Conservation (phyloP, 2,888 invertebrate genomes). For the Hypomecis punctinalis region DNA sequence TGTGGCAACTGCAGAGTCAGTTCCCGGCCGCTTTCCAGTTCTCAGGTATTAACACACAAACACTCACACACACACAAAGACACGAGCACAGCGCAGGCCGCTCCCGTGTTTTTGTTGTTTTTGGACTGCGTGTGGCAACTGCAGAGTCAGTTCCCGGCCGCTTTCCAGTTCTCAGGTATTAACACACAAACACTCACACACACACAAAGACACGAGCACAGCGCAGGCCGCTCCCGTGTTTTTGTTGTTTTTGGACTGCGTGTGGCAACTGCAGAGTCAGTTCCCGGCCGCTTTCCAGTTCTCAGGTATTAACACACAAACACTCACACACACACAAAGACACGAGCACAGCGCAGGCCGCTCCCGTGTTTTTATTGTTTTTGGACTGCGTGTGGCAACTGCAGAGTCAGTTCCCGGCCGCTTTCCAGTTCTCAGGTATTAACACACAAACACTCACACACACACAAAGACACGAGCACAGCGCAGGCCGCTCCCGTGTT, state of each 20-base stretch:
- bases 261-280: slow-evolving; percentile 96
- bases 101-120: slow-evolving; percentile 95
- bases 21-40: slow-evolving; percentile 96
- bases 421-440: slow-evolving; percentile 92
- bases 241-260: slow-evolving; percentile 96
- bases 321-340: slow-evolving; percentile 44
- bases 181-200: slow-evolving; percentile 41
- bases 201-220: slow-evolving; percentile 46
- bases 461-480: slow-evolving; percentile 48
- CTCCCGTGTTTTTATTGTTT: slow-evolving; percentile 95
- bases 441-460: not conserved
- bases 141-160: slow-evolving; percentile 92
- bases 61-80: slow-evolving; percentile 42
- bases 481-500: slow-evolving; percentile 91
- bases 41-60: slow-evolving; percentile 71
- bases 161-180: slow-evolving; percentile 92
- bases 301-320: slow-evolving; percentile 68
- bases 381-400: slow-evolving; percentile 98
- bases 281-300: slow-evolving; percentile 96
- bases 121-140: slow-evolving; percentile 98
- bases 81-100: slow-evolving; percentile 72
- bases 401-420: slow-evolving; percentile 92
- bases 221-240: slow-evolving; percentile 91
- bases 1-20: slow-evolving; percentile 96
- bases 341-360: slow-evolving; percentile 72